phyloP scores from a whole-genome alignment of 2,113 vertebrate genomes.

The Odocoileus hemionus region DNA sequence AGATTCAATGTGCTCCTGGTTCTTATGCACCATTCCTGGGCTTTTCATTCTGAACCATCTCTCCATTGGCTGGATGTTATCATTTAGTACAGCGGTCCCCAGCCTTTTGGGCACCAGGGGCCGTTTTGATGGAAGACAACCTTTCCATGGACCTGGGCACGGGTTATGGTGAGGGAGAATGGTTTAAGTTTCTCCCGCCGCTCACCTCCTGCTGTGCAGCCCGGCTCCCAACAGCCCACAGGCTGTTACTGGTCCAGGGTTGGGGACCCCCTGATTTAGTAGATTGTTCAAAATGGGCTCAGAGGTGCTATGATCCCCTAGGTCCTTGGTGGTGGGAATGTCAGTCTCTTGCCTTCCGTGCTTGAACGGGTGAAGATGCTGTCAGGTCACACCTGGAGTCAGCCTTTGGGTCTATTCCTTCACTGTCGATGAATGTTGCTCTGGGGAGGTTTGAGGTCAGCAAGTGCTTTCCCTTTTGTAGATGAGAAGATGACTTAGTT shows the following conservation, averaged over 20 bases:
- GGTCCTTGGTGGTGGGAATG: neutral
- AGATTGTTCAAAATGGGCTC: neutral
- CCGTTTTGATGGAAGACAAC: neutral
- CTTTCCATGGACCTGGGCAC: neutral
- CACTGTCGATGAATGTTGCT: neutral
- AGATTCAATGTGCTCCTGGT: neutral
- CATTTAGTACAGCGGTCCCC: neutral
- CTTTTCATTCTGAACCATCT: neutral
- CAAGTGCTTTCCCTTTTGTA: neutral
- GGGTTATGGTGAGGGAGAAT: neutral
- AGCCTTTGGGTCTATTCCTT: neutral
- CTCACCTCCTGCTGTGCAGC: neutral
- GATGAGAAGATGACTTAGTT: neutral
- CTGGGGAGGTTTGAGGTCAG: neutral
- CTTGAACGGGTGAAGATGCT: neutral
- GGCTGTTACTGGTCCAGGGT: accelerated
- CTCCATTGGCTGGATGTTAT: neutral
- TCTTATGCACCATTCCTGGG: neutral
- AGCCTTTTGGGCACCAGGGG: neutral
- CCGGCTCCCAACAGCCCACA: neutral
- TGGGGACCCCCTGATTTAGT: neutral
- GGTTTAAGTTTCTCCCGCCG: neutral
- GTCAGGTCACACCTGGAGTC: accelerated
- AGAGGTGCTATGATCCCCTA: neutral
- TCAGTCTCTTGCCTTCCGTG: accelerated